Base-by-base conservation (phyloP, 2,113 vertebrate genomes). In the Cinclus mexicanus region DNA sequence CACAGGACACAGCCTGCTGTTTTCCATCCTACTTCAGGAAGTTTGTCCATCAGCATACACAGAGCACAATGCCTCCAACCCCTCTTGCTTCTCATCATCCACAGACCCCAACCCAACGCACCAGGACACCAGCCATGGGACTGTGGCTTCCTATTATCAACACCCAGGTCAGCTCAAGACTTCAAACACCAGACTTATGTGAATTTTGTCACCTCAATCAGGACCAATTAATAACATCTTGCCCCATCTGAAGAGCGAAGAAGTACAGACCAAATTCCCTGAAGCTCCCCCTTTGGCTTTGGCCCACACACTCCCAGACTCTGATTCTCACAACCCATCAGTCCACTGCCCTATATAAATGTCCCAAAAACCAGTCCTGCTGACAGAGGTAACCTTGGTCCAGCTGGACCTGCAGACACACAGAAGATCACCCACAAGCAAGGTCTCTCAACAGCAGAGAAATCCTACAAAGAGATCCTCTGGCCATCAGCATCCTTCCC, bases 391-490 rank as follows among this genome's bases (percentile, higher is more conserved):
- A 77, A 70, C 74, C 25, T 41, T 24, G 2, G 44, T 47, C 65
- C 74, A 59, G 41, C 31, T 60, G 53, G 44, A 60, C 44, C 41
- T 39, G 37, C 26, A 75, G 47, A 46, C 13, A 60, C 6, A 14
- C 61, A 71, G 44, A 44, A 53, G 37, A 25, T 69, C 33, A 41
- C 37, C 35, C 49, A 49, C 25, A 52, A 56, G 37, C 21, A 47
- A 53, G 13, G n/a, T 81, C 14, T 76, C 68, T 46, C 61, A 76
- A 64, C 23, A 68, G 24, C 49, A 83, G 16, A 28, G 11, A 77
- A 80, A 50, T 33, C 55, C 29, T 68, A 6, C 0, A 0, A 0
- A 63, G 46, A 80, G 42, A 50, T 42, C 46, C 24, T 69, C 33
- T 25, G 20, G 28, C 57, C 46, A 68, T 28, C 20, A 26, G 3